These are phyloP conservation scores for Conger conger DNA, from an alignment of 2,113 vertebrate species.

Conservation along the genomic window DNA sequence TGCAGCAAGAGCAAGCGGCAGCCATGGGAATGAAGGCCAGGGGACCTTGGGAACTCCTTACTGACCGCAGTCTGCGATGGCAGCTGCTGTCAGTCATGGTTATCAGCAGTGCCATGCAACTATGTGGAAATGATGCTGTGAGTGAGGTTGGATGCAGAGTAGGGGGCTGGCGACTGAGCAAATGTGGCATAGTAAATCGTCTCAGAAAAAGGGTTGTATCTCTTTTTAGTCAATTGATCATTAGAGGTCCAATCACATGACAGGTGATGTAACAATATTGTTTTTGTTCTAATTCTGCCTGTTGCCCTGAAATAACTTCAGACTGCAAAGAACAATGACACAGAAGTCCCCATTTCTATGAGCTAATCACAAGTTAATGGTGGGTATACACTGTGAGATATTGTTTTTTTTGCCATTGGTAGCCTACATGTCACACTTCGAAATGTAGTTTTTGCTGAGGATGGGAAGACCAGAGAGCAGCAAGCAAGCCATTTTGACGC, in stretches of 20 bases:
- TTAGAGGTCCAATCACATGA: neutral
- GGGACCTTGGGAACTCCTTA: conserved; percentile 74
- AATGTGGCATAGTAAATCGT: neutral
- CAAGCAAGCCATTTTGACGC: too few species aligned
- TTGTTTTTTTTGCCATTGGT: too few species aligned
- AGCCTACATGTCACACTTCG: too few species aligned
- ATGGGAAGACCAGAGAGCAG: too few species aligned
- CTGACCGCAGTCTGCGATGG: conserved; percentile 69
- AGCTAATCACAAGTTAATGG: too few species aligned
- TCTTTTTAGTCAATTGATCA: neutral
- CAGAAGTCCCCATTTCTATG: too few species aligned
- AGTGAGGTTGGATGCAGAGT: conserved; percentile 45
- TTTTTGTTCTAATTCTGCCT: neutral
- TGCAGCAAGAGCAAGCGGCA: conserved; percentile 76
- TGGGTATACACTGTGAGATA: too few species aligned
- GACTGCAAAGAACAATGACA: too few species aligned
- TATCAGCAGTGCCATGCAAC: conserved; percentile 86
- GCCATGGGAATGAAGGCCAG: conserved; percentile 57
- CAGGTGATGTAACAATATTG: neutral
- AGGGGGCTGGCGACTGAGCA: neutral
- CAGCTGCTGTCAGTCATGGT: conserved; percentile 77
- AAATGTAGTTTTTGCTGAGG: too few species aligned
- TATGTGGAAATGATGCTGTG: conserved; percentile 86
- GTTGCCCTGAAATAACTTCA: too few species aligned
- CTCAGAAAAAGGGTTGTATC: neutral